These are phyloP conservation scores for Brachionus asplanchnoidis DNA, from an alignment of 1,140 invertebrate species.

Conservation along the genomic window DNA sequence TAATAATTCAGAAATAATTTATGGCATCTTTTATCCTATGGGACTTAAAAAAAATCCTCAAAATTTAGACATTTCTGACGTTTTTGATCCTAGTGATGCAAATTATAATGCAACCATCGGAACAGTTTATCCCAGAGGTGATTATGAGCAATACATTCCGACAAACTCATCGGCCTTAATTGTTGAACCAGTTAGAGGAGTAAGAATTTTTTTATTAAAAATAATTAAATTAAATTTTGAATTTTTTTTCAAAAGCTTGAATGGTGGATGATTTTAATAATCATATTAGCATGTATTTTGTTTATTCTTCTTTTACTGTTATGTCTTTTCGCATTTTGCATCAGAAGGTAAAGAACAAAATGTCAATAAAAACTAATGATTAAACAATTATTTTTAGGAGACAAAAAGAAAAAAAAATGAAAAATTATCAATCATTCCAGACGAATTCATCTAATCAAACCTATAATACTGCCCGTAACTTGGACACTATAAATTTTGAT, in stretches of 20 bases:
- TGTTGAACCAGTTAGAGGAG: background rate
- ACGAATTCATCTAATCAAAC: background rate
- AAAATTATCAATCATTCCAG: background rate
- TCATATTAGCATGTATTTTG: slow-evolving; percentile 12
- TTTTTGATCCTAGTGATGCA: background rate
- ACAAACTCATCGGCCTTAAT: background rate
- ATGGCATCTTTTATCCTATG: slow-evolving; percentile 3
- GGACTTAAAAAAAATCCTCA: background rate
- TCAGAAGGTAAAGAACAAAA: background rate
- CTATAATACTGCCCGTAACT: background rate
- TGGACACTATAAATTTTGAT: background rate
- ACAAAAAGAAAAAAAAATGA: slow-evolving; percentile 19
- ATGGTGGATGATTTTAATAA: slow-evolving; percentile 42
- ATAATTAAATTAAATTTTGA: background rate
- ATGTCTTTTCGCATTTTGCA: background rate
- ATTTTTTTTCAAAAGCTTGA: slow-evolving; percentile 4
- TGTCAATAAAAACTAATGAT: background rate
- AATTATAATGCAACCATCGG: background rate
- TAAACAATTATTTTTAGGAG: background rate
- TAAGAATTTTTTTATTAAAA: background rate
- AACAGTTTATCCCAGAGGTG: background rate
- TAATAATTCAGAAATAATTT: background rate
- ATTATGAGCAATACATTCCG: background rate
- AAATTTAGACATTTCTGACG: slow-evolving; percentile 7
- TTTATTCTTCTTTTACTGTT: background rate